These are phyloP conservation scores for Pan paniscus DNA, from an alignment of 2,113 vertebrate species.

Conservation along the genomic window DNA sequence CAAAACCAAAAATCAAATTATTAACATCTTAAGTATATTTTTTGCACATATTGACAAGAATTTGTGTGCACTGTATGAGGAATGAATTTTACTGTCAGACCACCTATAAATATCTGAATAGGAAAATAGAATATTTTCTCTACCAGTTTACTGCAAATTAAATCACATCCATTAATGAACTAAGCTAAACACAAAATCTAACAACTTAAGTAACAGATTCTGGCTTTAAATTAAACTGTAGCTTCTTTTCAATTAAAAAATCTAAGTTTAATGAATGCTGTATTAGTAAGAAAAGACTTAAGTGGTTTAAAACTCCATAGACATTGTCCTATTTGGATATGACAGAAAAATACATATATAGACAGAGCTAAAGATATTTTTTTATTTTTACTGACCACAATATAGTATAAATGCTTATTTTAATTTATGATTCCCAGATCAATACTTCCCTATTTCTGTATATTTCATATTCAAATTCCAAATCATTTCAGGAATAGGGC, in stretches of 20 bases:
- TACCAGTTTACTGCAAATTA: neutral
- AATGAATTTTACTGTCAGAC: slow-evolving; percentile 37
- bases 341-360: neutral
- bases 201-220: slow-evolving; percentile 3
- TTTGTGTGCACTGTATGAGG: neutral
- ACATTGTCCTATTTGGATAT: neutral
- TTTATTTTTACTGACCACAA: neutral
- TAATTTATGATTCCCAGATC: slow-evolving; percentile 14
- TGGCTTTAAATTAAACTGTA: slow-evolving; percentile 16
- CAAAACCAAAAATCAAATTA: slow-evolving; percentile 16
- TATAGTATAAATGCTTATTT: neutral
- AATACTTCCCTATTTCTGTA: neutral
- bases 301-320: neutral
- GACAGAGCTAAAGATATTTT: neutral
- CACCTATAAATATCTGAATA: slow-evolving; percentile 13
- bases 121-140: neutral
- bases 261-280: slow-evolving; percentile 13
- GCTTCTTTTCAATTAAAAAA: neutral
- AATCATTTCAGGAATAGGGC: neutral
- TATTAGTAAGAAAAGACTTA: neutral
- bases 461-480: slow-evolving; percentile 1
- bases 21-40: neutral
- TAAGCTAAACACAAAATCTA: neutral
- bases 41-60: slow-evolving; percentile 20
- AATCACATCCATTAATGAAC: neutral